Conservation (phyloP, 1,140 invertebrate species). For the Drosophila ananassae region DNA sequence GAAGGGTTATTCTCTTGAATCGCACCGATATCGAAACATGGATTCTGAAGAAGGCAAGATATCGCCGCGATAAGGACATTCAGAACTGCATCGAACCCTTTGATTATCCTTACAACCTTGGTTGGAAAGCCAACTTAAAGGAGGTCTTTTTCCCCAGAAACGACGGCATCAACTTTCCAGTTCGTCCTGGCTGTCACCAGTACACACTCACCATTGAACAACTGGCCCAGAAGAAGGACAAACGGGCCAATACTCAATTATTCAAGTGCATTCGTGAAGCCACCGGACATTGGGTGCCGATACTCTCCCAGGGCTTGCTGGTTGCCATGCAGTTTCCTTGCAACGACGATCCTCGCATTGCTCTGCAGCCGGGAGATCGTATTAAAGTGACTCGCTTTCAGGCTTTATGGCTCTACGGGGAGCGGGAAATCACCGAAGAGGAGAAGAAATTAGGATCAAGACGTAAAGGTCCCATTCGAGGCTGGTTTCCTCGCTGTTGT, state of each 20-base stretch:
- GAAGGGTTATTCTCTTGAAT: conserved; percentile 92
- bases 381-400: conserved; percentile 92
- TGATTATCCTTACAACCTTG: conserved; percentile 95
- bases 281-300: conserved; percentile 91
- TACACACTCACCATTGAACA: conserved; percentile 96
- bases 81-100: conserved; percentile 85
- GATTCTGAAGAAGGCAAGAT: conserved; percentile 93
- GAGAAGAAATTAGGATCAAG: conserved; percentile 24
- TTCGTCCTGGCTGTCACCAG: conserved; percentile 91
- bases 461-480: conserved; percentile 83
- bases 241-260: conserved; percentile 89
- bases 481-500: conserved; percentile 93
- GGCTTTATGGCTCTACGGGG: conserved; percentile 94
- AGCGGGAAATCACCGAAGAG: conserved; percentile 84
- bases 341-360: conserved; percentile 93
- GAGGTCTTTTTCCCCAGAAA: conserved; percentile 87
- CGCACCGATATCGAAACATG: conserved; percentile 97
- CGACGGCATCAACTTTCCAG: conserved; percentile 94
- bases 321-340: conserved; percentile 91
- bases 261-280: conserved; percentile 88
- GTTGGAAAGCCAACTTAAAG: conserved; percentile 86
- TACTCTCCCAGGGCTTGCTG: conserved; percentile 88
- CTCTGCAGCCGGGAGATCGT: conserved; percentile 88
- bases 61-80: conserved; percentile 85
- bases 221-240: conserved; percentile 94